Percentiles rank a stretch among this genome's conserved stretches.
Evolutionary conservation across 2,888 invertebrate genomes (phyloP).

Genomic region (Troglohyphantes excavatus): DNA sequence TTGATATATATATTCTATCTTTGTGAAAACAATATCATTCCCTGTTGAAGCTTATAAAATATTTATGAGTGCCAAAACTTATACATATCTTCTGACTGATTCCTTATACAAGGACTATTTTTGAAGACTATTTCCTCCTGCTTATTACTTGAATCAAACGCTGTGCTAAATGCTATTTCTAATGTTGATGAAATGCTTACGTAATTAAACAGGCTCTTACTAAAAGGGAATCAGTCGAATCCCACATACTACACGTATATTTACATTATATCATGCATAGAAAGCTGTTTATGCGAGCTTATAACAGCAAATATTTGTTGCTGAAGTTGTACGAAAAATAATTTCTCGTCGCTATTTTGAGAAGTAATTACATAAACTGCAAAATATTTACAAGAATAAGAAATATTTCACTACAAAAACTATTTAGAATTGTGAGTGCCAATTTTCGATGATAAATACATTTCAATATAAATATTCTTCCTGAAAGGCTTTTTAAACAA

Average conservation of each 20-base stretch:
- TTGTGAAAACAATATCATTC: not conserved
- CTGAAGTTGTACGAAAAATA: not conserved
- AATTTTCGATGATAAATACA: too few species aligned
- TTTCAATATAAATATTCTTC: too few species aligned
- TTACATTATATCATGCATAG: not conserved
- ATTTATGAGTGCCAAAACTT: constrained; percentile 1
- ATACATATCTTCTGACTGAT: constrained; percentile 10
- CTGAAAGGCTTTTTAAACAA: too few species aligned
- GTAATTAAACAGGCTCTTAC: not conserved
- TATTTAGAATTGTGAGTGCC: too few species aligned
- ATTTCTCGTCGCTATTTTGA: not conserved
- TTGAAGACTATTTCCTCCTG: not conserved
- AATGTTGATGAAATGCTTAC: not conserved
- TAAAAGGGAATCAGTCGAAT: too few species aligned
- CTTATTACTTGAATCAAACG: not conserved
- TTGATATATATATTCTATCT: not conserved
- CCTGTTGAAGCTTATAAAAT: not conserved
- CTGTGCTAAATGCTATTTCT: not conserved
- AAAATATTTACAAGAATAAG: not conserved
- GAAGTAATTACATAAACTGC: not conserved
- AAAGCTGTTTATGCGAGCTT: not conserved
- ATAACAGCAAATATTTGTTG: not conserved
- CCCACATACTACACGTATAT: too few species aligned
- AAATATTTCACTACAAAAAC: too few species aligned
- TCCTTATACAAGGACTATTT: constrained; percentile 4